Conservation (phyloP, 1,140 invertebrate genomes). For the Drosophila murphyi region DNA sequence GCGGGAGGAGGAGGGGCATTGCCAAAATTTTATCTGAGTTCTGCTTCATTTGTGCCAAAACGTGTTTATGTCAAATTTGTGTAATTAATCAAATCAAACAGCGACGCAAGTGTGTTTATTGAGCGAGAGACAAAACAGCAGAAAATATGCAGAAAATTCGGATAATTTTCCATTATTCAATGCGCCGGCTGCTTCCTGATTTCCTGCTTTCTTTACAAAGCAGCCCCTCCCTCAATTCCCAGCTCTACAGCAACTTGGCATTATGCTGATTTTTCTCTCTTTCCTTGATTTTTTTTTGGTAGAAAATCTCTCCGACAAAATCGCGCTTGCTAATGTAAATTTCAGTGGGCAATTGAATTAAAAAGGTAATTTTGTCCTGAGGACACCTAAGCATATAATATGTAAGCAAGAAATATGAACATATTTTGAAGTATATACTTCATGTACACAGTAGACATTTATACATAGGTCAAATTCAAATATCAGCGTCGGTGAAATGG, state of each 20-base stretch:
- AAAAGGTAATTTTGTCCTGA: no score
- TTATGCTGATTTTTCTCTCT: conserved; percentile 30
- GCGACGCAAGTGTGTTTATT: conserved; percentile 1
- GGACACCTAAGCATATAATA: no score
- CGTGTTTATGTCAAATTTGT: conserved; percentile 73
- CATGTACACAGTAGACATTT: no score
- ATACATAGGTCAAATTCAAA: no score
- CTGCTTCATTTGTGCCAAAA: conserved; percentile 75
- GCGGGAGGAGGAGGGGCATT: not conserved
- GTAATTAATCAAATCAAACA: conserved; percentile 72
- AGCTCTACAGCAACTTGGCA: no score
- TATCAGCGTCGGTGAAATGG: no score
- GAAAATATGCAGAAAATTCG: conserved; percentile 27
- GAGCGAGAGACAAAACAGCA: conserved; percentile 1
- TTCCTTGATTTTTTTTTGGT: not conserved
- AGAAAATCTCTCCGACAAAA: no score
- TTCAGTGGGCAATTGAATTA: no score
- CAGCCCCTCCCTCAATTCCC: conserved; percentile 13
- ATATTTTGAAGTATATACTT: no score
- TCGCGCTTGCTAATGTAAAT: no score
- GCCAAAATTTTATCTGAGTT: conserved; percentile 59
- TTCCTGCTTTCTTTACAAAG: not conserved
- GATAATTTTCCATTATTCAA: conserved; percentile 67
- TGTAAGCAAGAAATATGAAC: no score
- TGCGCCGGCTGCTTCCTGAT: conserved; percentile 45